Evolutionary conservation across 2,113 vertebrate species (phyloP), one percentile per base, ranked within the genome.

Genomic region (Calonectris borealis): DNA sequence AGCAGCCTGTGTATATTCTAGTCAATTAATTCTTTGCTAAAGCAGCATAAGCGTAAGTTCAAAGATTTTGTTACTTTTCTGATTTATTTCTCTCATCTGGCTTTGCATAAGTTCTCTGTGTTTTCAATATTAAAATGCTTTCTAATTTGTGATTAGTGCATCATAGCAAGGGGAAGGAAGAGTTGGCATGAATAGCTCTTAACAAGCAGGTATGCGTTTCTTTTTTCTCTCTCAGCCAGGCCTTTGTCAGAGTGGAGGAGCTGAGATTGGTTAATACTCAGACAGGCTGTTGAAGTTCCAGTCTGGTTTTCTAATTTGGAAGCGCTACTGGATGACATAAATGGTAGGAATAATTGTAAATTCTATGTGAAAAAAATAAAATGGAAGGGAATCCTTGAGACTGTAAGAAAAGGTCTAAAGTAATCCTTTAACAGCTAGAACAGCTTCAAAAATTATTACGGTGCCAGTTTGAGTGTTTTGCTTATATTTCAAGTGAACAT

Each of bases 261-360:
- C 73, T 2, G 58, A 89, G 82, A 57, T 1, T 82, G 78, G 90
- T 85, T 96, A 75, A 65, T 72, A 44, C 62, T 90, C 93, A 95
- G 93, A 88, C 88, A 91, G 78, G 54, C 93, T 94, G 93, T 48
- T 76, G 90, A 83, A 80, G 82, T 82, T 94, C 78, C 94, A 80
- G 94, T 97, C 94, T 97, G 94, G 82, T 95, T 96, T 97, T 96
- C 94, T 93, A 96, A 93, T 96, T 97, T 85, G 91, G 58, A 80
- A 91, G 73, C 1, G 0, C 90, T 78, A 94, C 80, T 93, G 84
- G 58, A 83, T 93, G 66, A 88, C 84, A 96, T 58, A 90, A 96
- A 94, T 85, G 46, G 82, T 88, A 96, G 58, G 90, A 91, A 77
- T 95, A 79, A 90, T 83, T 88, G 70, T 88, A 86, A 93, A 90